Percentiles rank a stretch among this genome's conserved stretches.
phyloP scores from a whole-genome alignment of 2,797 vertebrate genomes.

The Sebastes vulpes region DNA sequence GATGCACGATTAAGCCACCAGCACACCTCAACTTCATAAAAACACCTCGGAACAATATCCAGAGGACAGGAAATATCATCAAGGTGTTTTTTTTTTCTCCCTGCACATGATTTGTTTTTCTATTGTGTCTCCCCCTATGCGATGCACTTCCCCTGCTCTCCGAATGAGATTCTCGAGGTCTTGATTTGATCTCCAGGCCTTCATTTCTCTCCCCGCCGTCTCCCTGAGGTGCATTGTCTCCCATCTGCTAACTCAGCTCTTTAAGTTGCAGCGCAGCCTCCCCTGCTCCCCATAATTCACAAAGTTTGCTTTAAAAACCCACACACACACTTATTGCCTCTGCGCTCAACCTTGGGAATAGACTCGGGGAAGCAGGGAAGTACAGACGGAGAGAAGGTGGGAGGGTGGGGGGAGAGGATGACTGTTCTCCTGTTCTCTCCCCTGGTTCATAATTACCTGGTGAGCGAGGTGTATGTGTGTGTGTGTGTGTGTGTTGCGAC shows the following conservation, averaged over 20 bases:
- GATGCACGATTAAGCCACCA: slow-evolving; percentile 18
- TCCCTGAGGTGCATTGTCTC: slow-evolving; percentile 68
- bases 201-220: slow-evolving; percentile 59
- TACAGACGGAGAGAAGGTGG: slow-evolving; percentile 28
- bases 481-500: slow-evolving; percentile 34
- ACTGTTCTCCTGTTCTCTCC: slow-evolving; percentile 64
- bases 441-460: slow-evolving; percentile 77
- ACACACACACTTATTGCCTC: slow-evolving; percentile 44
- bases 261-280: slow-evolving; percentile 61
- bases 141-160: slow-evolving; percentile 33
- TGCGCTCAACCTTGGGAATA: slow-evolving; percentile 73
- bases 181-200: slow-evolving; percentile 76
- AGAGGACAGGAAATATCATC: slow-evolving; percentile 36
- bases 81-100: background rate
- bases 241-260: slow-evolving; percentile 76
- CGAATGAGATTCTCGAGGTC: slow-evolving; percentile 57
- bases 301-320: slow-evolving; percentile 67
- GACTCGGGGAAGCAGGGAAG: slow-evolving; percentile 42
- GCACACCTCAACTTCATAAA: slow-evolving; percentile 18
- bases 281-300: slow-evolving; percentile 69
- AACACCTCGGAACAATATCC: slow-evolving; percentile 28
- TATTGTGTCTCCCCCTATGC: slow-evolving; percentile 11
- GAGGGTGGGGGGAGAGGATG: slow-evolving; percentile 40
- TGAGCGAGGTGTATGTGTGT: slow-evolving; percentile 44
- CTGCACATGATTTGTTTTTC: slow-evolving; percentile 24